Conservation (phyloP, 2,113 vertebrate genomes). For the Carlito syrichta region DNA sequence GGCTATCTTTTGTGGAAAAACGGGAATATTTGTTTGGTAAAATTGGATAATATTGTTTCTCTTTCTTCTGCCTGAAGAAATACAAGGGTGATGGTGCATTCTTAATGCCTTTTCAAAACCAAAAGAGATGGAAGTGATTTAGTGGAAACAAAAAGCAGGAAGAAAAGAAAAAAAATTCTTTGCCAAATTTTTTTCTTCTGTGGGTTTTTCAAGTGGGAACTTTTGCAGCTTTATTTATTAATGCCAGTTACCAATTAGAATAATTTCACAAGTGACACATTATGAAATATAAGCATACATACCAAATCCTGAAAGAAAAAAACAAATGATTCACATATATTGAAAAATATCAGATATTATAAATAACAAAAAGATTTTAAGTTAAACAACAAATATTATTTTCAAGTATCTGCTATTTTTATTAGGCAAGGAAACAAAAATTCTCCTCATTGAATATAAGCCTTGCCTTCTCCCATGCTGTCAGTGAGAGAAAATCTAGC, state of each 20-base stretch:
- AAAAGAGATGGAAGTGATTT: not conserved
- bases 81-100: not conserved
- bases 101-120: not conserved
- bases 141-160: not conserved
- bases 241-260: not conserved
- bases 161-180: not conserved
- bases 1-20: not conserved
- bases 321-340: not conserved
- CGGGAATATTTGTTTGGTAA: not conserved
- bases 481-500: not conserved
- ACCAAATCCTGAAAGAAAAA: not conserved
- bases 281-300: not conserved
- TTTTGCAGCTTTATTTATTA: not conserved
- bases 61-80: not conserved
- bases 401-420: not conserved
- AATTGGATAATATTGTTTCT: too few species aligned
- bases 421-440: not conserved
- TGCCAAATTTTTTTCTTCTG: not conserved
- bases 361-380: not conserved
- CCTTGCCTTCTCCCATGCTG: not conserved
- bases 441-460: fast-evolving
- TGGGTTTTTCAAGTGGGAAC: not conserved
- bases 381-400: not conserved
- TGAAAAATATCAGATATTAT: not conserved
- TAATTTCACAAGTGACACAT: not conserved